Base-by-base conservation (phyloP, 2,797 vertebrate genomes). In the Trachops cirrhosus region DNA sequence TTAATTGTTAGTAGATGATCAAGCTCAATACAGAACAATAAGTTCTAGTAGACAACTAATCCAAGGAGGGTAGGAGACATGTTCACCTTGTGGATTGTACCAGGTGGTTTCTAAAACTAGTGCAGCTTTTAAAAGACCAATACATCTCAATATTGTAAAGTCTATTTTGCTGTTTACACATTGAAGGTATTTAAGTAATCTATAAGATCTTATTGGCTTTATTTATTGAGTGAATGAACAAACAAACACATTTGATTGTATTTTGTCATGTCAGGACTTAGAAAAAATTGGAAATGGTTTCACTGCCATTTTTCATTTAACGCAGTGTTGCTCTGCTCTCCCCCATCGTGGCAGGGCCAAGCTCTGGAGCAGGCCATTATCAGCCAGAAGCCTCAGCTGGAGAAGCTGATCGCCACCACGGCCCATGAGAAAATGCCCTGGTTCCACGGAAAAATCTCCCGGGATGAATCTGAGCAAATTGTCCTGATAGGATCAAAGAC, bases 381-480 rank as follows among this genome's bases (percentile, higher is more conserved):
- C 97, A 99, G 99, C 96, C 99, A 99, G 98, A 99, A 99, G 87
- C 99, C 99, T 67, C 99, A 99, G 93, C 98, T 99, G 97, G 99
- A 99, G 98, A 99, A 99, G 97, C 95, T 99, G 77, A 99, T 99
- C 6, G 99, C 99, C 93, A 99, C 99, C 96, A 99, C 99, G 0
- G 99, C 99, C 46, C 99, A 99, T 48, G 99, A 99, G 93, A 99
- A 98, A 96, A 99, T 99, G 99, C 99, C 99, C 0, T 99, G 99
- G 99, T 99, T 99, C 98, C 99, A 99, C 0, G 99, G 99, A 16
- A 96, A 97, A 19, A 99, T 99, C 78, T 98, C 99, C 22, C 98
- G 99, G 10, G 99, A 99, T 3, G 98, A 99, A 52, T 99, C 99
- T 0, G 99, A 99, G 80, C 98, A 98, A 2, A 97, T 98, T 50